Percentiles rank a stretch among this genome's conserved stretches.
Conservation (phyloP, 2,113 vertebrate species). For the Rattus rattus region DNA sequence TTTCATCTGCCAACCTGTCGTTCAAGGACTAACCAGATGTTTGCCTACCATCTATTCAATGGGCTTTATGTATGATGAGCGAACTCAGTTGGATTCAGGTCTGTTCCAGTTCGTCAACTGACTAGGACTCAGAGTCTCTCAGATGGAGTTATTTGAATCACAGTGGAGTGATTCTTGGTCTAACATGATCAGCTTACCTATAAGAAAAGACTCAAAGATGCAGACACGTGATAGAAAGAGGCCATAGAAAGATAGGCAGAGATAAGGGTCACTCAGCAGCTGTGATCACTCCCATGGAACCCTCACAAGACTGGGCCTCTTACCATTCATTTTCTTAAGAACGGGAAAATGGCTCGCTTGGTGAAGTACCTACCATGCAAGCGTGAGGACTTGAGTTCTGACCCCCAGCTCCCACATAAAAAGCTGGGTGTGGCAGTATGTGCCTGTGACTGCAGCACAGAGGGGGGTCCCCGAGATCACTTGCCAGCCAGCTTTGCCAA, state of each 20-base stretch:
- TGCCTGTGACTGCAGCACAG: too few species aligned
- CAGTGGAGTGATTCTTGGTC: not conserved
- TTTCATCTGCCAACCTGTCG: not conserved
- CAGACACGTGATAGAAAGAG: not conserved
- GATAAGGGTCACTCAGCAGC: not conserved
- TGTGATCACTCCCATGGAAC: not conserved
- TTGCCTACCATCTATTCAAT: not conserved
- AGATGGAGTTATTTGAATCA: not conserved
- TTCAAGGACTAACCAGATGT: not conserved
- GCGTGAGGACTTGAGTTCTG: not conserved
- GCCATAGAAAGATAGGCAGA: not conserved
- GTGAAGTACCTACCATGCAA: not conserved
- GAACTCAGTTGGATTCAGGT: not conserved
- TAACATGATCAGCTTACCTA: rapidly evolving
- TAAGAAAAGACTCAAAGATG: not conserved
- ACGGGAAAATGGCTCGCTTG: not conserved
- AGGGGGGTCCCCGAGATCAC: not conserved
- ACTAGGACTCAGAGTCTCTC: not conserved
- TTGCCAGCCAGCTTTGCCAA: not conserved
- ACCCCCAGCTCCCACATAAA: not conserved
- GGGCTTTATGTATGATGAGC: not conserved
- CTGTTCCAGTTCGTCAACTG: not conserved
- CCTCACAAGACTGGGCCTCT: not conserved
- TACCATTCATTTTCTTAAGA: not conserved
- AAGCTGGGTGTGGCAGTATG: not conserved